Base-by-base conservation (phyloP, 2,113 vertebrate species). In the Ophthalmolycus amberensis region DNA sequence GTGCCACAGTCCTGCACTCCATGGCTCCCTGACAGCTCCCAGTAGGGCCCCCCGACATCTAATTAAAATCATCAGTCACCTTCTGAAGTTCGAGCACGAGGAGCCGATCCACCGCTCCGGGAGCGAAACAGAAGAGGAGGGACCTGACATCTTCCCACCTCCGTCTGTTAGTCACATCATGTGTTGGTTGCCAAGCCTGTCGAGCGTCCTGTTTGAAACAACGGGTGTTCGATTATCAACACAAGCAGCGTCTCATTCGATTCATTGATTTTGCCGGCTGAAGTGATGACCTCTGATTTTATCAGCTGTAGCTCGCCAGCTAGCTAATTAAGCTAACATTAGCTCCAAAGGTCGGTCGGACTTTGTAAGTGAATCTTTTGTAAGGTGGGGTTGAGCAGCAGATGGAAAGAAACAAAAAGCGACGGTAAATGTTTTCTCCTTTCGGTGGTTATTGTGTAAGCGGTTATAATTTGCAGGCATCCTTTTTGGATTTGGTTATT, bases 1-100 rank as follows among this genome's bases (percentile, higher is more conserved):
- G 44, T 14, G 71, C 59, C 83, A 76, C 46, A 69, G 71, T 68
- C 58, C 76, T 75, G 54, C 38, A 29, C 85, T 52, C 69, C 65
- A 44, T 18, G 65, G 71, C 25, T 67, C 37, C 12, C 80, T 22
- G 71, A 66, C 42, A 18, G 54, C 69, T 90, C 71, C 72, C 82
- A 75, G 50, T 38, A 44, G 71, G 42, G 42, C 65, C 42, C 65
- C 42, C 34, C 37, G 52, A 54, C 67, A 63, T 81, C 75, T 86
- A 89, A 89, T 90, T 89, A 88, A 83, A 91, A 54, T 65, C 80
- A 88, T 89, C 88, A 79, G 80, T 92, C 82, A 86, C 58, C 63
- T 75, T 48, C 34, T 85, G 65, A 82, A 80, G 72, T 73, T 70
- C 70, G 52, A 72, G 60, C 54, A 65, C 66, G 27, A 82, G 71